A percentile compares a stretch with the other conserved stretches of the same genome.
phyloP scores from a whole-genome alignment of 2,888 invertebrate species.

The Spodoptera littoralis region DNA sequence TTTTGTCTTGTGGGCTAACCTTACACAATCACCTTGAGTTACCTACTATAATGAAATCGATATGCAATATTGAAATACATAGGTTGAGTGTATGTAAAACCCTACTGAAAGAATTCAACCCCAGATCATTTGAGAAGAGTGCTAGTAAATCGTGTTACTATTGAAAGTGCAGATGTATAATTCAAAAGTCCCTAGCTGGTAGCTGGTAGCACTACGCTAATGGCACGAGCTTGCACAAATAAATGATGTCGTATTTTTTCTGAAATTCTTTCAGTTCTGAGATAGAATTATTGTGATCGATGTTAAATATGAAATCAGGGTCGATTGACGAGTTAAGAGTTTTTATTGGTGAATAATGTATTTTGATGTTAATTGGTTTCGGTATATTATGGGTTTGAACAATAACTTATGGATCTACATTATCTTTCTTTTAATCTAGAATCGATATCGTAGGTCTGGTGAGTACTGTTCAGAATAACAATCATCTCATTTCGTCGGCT shows the following conservation, averaged over 20 bases:
- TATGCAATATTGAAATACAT: conserved; percentile 9
- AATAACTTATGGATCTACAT: no score
- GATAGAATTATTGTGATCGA: conserved; percentile 23
- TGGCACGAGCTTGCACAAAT: conserved; percentile 33
- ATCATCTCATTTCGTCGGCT: conserved; percentile 31
- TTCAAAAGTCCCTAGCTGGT: conserved; percentile 27
- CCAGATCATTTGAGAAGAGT: conserved; percentile 20
- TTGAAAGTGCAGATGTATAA: conserved; percentile 46
- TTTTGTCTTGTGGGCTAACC: no score
- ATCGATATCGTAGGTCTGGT: not conserved
- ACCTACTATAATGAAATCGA: no score
- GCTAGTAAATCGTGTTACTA: conserved; percentile 21
- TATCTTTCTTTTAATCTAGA: no score
- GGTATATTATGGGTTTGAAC: no score
- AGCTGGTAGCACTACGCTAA: conserved; percentile 30
- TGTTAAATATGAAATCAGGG: conserved; percentile 11
- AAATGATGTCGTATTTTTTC: conserved; percentile 32
- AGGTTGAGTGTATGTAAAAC: conserved; percentile 15
- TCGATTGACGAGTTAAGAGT: not conserved
- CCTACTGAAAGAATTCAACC: conserved; percentile 9
- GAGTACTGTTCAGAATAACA: conserved; percentile 10
- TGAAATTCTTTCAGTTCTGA: conserved; percentile 30
- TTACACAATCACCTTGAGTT: no score
- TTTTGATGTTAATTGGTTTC: no score
- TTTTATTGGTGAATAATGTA: no score